phyloP scores from a whole-genome alignment of 2,888 invertebrate species.

The Hydriomena furcata region DNA sequence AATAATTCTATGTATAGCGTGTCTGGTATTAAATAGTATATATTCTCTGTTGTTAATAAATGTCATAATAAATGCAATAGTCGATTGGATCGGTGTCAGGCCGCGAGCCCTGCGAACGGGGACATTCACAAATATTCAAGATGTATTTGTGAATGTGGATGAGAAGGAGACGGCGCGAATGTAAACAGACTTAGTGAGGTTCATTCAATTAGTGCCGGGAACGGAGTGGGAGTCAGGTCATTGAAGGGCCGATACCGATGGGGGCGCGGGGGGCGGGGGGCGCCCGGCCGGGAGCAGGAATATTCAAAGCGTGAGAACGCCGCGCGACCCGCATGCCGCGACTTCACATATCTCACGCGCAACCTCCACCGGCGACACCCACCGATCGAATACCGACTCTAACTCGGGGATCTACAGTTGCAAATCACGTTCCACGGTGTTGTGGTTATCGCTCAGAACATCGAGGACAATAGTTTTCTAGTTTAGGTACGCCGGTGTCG shows the following conservation, averaged over 20 bases:
- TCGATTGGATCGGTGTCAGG: constrained; percentile 29
- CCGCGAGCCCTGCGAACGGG: constrained; percentile 27
- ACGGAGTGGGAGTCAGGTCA: constrained; percentile 71
- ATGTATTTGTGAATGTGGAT: constrained; percentile 36
- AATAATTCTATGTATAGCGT: constrained; percentile 35
- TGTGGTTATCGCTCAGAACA: constrained; percentile 79
- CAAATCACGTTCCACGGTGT: constrained; percentile 44
- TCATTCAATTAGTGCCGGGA: constrained; percentile 74
- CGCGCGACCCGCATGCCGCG: constrained; percentile 82
- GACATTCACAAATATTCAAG: constrained; percentile 17
- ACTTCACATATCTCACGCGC: constrained; percentile 83
- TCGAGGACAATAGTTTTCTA: constrained; percentile 83
- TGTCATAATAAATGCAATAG: constrained; percentile 22
- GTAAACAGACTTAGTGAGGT: constrained; percentile 70
- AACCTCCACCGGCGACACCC: constrained; percentile 60
- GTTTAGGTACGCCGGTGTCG: constrained; percentile 75
- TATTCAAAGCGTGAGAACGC: constrained; percentile 84
- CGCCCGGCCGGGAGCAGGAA: constrained; percentile 71
- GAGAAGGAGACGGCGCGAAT: constrained; percentile 54
- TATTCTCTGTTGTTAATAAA: constrained; percentile 18
- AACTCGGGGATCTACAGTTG: constrained; percentile 49
- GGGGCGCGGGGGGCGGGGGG: constrained; percentile 52
- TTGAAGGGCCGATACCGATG: constrained; percentile 74
- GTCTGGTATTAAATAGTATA: constrained; percentile 20
- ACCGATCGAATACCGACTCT: constrained; percentile 55